These are phyloP conservation scores for Ips typographus DNA, from an alignment of 1,140 invertebrate species.

Conservation along the genomic window DNA sequence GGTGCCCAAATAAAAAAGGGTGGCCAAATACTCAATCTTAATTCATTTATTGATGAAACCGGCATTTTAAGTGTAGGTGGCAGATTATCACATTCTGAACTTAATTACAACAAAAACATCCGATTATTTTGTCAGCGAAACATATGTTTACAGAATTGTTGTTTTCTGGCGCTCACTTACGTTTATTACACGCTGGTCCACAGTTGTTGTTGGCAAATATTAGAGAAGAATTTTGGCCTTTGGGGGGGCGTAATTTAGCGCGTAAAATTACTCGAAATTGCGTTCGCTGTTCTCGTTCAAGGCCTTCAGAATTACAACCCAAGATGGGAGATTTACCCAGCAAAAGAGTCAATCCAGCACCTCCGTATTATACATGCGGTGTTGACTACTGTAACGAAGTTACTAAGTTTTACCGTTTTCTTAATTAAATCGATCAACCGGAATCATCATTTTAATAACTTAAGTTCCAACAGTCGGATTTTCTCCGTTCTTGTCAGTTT, in stretches of 20 bases:
- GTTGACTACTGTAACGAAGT: no score
- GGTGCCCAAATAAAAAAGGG: conserved; percentile 36
- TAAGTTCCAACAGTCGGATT: no score
- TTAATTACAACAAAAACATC: conserved; percentile 37
- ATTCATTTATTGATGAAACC: conserved; percentile 36
- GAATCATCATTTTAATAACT: no score
- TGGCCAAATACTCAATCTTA: conserved; percentile 7
- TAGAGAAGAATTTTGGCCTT: conserved; percentile 39
- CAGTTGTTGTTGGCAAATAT: conserved; percentile 28
- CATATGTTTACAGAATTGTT: conserved; percentile 35
- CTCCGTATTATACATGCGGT: conserved; percentile 36
- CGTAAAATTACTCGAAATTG: conserved; percentile 5
- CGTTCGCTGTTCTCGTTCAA: conserved; percentile 21
- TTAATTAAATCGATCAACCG: no score
- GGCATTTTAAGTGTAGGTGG: conserved; percentile 41
- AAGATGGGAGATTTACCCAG: conserved; percentile 17
- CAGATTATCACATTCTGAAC: conserved; percentile 31
- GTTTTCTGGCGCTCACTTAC: conserved; percentile 33
- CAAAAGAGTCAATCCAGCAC: conserved; percentile 13
- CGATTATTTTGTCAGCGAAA: conserved; percentile 38
- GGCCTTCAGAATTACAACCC: conserved; percentile 23
- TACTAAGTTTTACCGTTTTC: no score
- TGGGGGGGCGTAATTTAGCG: conserved; percentile 18
- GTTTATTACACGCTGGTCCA: conserved; percentile 39
- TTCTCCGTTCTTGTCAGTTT: no score